Evolutionary conservation across 2,888 invertebrate genomes (phyloP).

Genomic region (Agriotes lineatus): DNA sequence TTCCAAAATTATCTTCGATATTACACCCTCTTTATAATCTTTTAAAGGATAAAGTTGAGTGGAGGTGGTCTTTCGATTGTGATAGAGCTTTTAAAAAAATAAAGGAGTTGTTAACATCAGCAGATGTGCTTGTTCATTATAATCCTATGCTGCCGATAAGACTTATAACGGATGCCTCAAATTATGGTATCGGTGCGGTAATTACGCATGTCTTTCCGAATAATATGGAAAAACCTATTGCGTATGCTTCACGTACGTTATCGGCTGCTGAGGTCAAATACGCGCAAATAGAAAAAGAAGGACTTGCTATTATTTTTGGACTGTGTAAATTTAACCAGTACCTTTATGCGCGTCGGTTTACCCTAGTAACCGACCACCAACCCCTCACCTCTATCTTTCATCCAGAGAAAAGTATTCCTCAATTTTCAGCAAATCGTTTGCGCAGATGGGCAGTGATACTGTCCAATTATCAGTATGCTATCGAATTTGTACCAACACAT

Average conservation of each 20-base stretch:
- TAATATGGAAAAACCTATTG: background rate
- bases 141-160: background rate
- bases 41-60: background rate
- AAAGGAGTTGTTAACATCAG: constrained; percentile 17
- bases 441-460: constrained; percentile 16
- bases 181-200: constrained; percentile 14
- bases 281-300: constrained; percentile 28
- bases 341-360: constrained; percentile 4
- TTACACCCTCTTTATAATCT: constrained; percentile 18
- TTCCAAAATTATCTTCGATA: constrained; percentile 15
- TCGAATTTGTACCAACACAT: constrained; percentile 13
- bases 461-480: constrained; percentile 9
- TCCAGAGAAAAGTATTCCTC: constrained; percentile 28
- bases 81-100: constrained; percentile 4
- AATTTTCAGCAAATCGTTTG: constrained; percentile 26
- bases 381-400: constrained; percentile 19
- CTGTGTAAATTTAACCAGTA: constrained; percentile 12
- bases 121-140: constrained; percentile 1
- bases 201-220: background rate
- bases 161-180: background rate
- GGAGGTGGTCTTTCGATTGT: background rate
- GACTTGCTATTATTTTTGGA: constrained; percentile 16
- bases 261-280: constrained; percentile 10
- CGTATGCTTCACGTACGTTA: constrained; percentile 16
- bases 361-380: constrained; percentile 14